Percentiles rank a stretch among this genome's conserved stretches.
Conservation (phyloP, 1,140 invertebrate genomes). For the Drosophila oshimai region DNA sequence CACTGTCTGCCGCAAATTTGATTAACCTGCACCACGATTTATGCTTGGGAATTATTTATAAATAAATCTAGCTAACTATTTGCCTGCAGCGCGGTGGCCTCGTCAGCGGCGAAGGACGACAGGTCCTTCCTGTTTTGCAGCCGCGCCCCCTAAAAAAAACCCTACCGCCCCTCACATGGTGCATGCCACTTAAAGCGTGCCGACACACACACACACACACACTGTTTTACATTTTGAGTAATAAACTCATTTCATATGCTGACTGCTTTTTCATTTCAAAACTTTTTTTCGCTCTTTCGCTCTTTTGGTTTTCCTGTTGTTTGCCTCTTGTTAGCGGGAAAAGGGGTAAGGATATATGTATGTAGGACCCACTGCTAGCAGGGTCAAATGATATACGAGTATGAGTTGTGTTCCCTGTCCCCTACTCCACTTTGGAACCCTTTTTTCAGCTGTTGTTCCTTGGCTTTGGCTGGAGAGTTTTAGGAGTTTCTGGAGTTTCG, state of each 20-base stretch:
- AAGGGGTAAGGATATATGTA: conserved; percentile 9
- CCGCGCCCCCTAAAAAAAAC: conserved; percentile 14
- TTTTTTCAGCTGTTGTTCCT: conserved; percentile 14
- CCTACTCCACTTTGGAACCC: conserved; percentile 5
- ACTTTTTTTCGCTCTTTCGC: conserved; percentile 52
- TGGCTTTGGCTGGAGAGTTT: conserved; percentile 24
- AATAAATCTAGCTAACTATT: conserved; percentile 71
- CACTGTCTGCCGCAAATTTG: conserved; percentile 52
- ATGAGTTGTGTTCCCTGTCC: conserved; percentile 30
- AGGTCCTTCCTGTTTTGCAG: conserved; percentile 21
- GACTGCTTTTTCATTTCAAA: conserved; percentile 80
- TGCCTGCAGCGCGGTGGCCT: conserved; percentile 25
- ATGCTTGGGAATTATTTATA: conserved; percentile 72
- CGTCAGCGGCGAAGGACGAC: conserved; percentile 39
- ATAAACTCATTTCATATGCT: conserved; percentile 81
- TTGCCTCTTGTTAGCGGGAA: conserved; percentile 66
- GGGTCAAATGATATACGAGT: conserved; percentile 72
- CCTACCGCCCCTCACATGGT: conserved; percentile 19
- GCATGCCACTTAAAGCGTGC: conserved; percentile 71
- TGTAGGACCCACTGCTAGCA: conserved; percentile 20
- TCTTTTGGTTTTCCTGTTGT: conserved; percentile 42
- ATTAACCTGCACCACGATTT: conserved; percentile 60
- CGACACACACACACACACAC: conserved; percentile 19
- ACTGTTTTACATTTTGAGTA: conserved; percentile 65
- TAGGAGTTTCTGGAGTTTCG: conserved; percentile 36